Base-by-base conservation (phyloP, 2,113 vertebrate genomes). In the Struthidea cinerea region DNA sequence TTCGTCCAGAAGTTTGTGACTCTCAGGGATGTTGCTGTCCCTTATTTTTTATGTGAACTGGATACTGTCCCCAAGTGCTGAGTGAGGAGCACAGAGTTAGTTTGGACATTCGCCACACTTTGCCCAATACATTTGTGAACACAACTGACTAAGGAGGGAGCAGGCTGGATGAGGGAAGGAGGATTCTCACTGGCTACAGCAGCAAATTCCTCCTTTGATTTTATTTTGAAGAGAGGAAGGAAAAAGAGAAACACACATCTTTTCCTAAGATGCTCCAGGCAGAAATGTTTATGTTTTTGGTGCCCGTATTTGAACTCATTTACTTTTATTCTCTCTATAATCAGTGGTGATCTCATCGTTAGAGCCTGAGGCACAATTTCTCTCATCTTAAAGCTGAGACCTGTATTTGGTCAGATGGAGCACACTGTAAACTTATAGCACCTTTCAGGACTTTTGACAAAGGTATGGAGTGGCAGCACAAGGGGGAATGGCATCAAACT, bases 121-220 rank as follows among this genome's bases (percentile, higher is more conserved):
- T 44, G 6, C 17, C n/a, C 24, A 77, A 60, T 30, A 27, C 0
- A 0, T 53, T 83, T 5, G 0, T 82, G 50, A 79, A 55, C 35
- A 60, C 30, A 90, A 15, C 11, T 79, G 57, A 33, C 37, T 18
- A 39, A 63, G 52, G 26, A 69, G 59, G 39, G 49, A 80, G 35
- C 26, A 61, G 42, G 8, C 17, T 80, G 9, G 10, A 37, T 69
- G 63, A 77, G n/a, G 49, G 60, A 70, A 86, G 44, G n/a, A 84
- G 47, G 39, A 78, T 78, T 94, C 67, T 39, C 42, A 20, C 75
- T 96, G 68, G 41, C 68, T 89, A 44, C 35, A 39, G 41, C 73
- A 88, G 33, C 56, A 96, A 95, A 93, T 92, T 93, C 83, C 35
- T 93, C 60, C 73, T 95, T 92, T 94, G 73, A 88, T 92, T 89